Base-by-base conservation (phyloP, 2,888 invertebrate genomes). In the Agrochola litura region DNA sequence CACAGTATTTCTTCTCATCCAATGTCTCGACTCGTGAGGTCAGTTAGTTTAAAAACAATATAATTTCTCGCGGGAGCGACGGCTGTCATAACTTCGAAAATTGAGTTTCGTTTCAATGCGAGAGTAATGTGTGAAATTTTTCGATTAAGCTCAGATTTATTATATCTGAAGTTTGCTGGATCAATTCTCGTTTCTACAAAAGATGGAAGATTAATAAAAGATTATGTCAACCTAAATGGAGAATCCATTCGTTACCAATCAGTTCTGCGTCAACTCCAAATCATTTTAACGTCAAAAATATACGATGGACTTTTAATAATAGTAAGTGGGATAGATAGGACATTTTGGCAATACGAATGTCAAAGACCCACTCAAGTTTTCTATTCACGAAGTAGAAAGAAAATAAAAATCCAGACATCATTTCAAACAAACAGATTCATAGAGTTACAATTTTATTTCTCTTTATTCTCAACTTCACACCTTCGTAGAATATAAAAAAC, bases 21-120 rank as follows among this genome's bases (percentile, higher is more conserved):
- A 64, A 58, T 74, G 64, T 72, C 73, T 25, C n/a, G 65, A 72
- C 65, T 58, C 43, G 64, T 25, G 46, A 77, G 85, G 70, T 84
- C 75, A 77, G 67, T 77, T 66, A 75, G 81, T 73, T 77, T n/a
- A 72, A 82, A 85, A 87, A 88, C 86, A 88, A 80, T 83, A 73
- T 86, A 88, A 86, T 82, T 78, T 83, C 86, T 82, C 84, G 61
- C 37, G 79, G 88, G 86, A 86, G n/a, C 73, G 86, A 74, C 76
- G 75, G 52, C 83, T 86, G 86, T 84, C 84, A 80, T 54, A 88
- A 86, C 79, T 88, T 88, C n/a, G n/a, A 73, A 81, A 83, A 88
- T 83, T 79, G 79, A 78, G 86, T 88, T 86, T 83, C 76, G 61
- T 54, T 76, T 72, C 73, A 56, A 83, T 83, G 68, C 61, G 52